Conservation (phyloP, 2,113 vertebrate species). For the Nycticebus coucang region DNA sequence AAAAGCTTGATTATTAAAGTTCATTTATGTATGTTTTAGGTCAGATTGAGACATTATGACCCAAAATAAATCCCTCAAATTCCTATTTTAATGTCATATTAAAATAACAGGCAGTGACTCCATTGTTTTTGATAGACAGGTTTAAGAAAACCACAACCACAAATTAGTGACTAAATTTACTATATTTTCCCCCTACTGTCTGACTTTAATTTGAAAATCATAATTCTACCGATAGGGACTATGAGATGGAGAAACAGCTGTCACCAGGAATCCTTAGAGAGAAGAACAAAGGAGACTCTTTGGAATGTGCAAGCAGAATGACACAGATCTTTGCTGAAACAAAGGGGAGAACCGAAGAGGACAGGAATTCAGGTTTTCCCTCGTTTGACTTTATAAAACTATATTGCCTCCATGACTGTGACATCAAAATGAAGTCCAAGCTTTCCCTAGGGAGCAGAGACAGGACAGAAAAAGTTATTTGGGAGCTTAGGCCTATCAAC, state of each 20-base stretch:
- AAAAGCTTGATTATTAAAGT: constrained; percentile 8
- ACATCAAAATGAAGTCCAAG: constrained; percentile 30
- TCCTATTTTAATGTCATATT: constrained; percentile 8
- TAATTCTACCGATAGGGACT: neutral
- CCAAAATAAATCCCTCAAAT: neutral
- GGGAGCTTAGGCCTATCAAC: neutral
- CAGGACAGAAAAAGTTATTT: neutral
- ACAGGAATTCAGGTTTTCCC: neutral
- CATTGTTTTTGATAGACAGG: neutral
- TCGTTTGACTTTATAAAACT: constrained; percentile 37
- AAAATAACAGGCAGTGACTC: neutral
- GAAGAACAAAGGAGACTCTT: neutral
- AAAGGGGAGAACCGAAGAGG: neutral
- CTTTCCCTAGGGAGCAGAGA: neutral
- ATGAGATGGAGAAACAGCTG: neutral
- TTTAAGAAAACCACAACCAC: neutral
- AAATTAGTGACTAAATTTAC: neutral
- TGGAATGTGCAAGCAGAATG: neutral
- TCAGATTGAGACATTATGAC: neutral
- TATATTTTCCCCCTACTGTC: neutral
- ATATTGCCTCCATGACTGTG: neutral
- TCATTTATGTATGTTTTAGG: neutral
- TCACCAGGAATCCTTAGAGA: neutral
- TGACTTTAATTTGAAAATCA: neutral
- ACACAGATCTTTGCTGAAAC: neutral